Evolutionary conservation across 2,113 vertebrate genomes (phyloP), one percentile per base, ranked within the genome.

Genomic region (Arenaria interpres): DNA sequence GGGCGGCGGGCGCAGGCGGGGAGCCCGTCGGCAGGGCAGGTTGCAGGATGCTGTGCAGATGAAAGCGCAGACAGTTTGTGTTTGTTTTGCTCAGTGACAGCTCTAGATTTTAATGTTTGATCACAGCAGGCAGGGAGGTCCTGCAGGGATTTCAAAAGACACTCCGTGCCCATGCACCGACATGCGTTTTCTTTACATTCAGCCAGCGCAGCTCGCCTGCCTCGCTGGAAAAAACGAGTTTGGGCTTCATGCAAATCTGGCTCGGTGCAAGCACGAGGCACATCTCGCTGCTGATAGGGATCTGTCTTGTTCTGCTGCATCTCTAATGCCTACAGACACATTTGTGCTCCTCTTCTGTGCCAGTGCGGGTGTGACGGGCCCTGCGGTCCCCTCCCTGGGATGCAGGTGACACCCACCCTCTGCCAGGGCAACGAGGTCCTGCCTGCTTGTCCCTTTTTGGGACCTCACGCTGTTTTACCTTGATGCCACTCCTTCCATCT

Each of bases 101-200:
- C 96, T 91, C 90, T 67, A 59, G 93, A 59, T 95, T 80, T 81
- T 86, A 39, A 64, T 81, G 92, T 81, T 90, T 96, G 95, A 94
- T 96, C 90, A 48, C 95, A 92, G 96, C 90, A 92, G 90, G 85
- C 93, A 78, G 90, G 90, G 88, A 95, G 93, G 96, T 89, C 88
- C 95, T 95, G 95, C 90, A 95, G 90, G 93, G 93, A 95, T 94
- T 88, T 96, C 88, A 59, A 33, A 90, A 87, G 77, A 56, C 78
- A 1, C 51, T 83, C 54, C 9, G 19, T 71, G 88, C 93, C 88
- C 64, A 1, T 48, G 79, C 85, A 48, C 92, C 5, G 2, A 46
- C 32, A 1, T 20, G 62, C 41, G 2, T 83, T 96, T 93, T 78
- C 85, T 77, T 54, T 60, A 16, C 30, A 3, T 78, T 74, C 60